phyloP scores from a whole-genome alignment of 2,113 vertebrate species.

The Ammodytes marinus region DNA sequence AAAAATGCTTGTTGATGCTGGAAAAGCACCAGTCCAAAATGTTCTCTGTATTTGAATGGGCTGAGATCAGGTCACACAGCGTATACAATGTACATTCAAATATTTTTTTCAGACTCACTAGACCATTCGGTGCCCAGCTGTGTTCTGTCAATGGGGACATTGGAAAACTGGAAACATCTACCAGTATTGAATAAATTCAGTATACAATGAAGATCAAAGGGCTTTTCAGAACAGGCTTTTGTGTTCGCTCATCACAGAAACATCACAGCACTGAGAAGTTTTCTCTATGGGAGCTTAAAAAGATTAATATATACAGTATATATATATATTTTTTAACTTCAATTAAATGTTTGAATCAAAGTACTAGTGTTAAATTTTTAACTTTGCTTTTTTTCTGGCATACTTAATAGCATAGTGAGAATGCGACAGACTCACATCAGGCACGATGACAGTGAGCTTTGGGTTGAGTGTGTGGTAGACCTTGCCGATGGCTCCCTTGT shows the following conservation, averaged over 20 bases:
- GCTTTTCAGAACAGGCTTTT: conserved; percentile 32
- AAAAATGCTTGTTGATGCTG: not conserved
- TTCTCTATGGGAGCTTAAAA: too few relatives aligned
- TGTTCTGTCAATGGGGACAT: conserved; percentile 22
- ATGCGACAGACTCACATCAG: conserved; percentile 97
- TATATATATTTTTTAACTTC: too few relatives aligned
- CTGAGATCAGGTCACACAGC: conserved; percentile 27
- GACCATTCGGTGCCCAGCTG: conserved; percentile 25
- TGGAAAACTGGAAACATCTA: conserved; percentile 45
- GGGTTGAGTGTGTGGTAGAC: conserved; percentile 97
- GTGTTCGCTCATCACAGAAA: not conserved
- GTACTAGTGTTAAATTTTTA: too few relatives aligned
- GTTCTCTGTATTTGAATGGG: not conserved
- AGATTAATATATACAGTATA: too few relatives aligned
- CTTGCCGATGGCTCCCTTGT: conserved; percentile 97
- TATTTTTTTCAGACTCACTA: conserved; percentile 1
- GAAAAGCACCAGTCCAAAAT: not conserved
- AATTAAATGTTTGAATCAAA: too few relatives aligned
- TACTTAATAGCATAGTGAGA: too few relatives aligned
- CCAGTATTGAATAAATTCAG: not conserved
- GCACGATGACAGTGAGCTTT: conserved; percentile 96
- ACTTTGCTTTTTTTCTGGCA: too few relatives aligned
- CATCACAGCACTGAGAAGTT: too few relatives aligned
- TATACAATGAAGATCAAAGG: not conserved
- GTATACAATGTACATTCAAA: conserved; percentile 1